A percentile compares a stretch with the other conserved stretches of the same genome.
phyloP scores from a whole-genome alignment of 2,888 invertebrate genomes.

The Synergus gifuensis region DNA sequence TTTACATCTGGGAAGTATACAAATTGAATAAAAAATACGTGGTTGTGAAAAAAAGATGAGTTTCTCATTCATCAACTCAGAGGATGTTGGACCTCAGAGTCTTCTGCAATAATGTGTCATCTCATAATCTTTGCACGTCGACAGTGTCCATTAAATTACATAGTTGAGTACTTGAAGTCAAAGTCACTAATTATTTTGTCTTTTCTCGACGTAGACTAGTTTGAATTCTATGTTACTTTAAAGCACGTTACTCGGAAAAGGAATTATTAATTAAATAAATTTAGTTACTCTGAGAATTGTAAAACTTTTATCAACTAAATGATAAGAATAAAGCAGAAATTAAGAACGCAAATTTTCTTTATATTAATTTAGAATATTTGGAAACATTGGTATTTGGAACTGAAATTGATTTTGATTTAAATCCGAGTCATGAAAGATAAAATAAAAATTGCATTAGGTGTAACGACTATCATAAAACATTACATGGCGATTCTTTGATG shows the following conservation, averaged over 20 bases:
- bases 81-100: background rate
- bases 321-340: conserved; percentile 5
- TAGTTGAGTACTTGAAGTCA: background rate
- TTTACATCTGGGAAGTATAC: background rate
- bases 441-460: conserved; percentile 8
- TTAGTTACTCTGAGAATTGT: conserved; percentile 27
- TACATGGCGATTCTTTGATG: background rate
- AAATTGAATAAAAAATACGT: background rate
- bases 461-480: conserved; percentile 14
- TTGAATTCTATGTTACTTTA: too few relatives aligned
- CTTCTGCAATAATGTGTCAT: background rate
- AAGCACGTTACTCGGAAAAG: background rate
- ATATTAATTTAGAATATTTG: background rate
- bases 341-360: conserved; percentile 6
- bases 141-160: background rate
- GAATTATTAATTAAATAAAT: conserved; percentile 1
- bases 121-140: conserved; percentile 4
- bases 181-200: conserved; percentile 6
- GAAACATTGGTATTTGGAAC: too few relatives aligned
- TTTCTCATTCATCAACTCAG: background rate
- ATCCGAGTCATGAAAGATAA: background rate
- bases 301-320: conserved; percentile 9
- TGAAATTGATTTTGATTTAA: background rate
- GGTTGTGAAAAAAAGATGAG: background rate
- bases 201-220: background rate